These are phyloP conservation scores for Coelopa pilipes DNA, from an alignment of 2,888 invertebrate species.

Conservation along the genomic window DNA sequence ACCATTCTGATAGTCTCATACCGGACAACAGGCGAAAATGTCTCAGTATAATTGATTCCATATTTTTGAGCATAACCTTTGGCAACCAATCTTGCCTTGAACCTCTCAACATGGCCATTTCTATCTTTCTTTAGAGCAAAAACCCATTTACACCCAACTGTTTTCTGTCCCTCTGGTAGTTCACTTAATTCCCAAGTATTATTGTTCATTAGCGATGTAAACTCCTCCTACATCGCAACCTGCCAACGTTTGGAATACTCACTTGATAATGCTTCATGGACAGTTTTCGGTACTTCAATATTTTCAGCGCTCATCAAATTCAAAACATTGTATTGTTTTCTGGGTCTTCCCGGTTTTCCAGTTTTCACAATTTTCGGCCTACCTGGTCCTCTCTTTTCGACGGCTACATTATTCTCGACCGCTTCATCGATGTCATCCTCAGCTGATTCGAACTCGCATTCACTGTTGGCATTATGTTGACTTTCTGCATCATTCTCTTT, in stretches of 20 bases:
- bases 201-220: neutral
- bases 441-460: too few species aligned
- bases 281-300: neutral
- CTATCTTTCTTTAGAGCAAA: slow-evolving; percentile 30
- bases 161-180: slow-evolving; percentile 15
- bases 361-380: slow-evolving; percentile 3
- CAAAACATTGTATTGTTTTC: neutral
- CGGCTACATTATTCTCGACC: neutral
- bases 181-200: neutral
- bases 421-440: neutral
- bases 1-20: slow-evolving; percentile 39
- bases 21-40: slow-evolving; percentile 42
- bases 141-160: slow-evolving; percentile 35
- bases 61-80: slow-evolving; percentile 42
- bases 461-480: too few species aligned
- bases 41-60: slow-evolving; percentile 43
- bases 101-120: slow-evolving; percentile 23
- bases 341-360: neutral
- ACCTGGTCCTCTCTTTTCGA: neutral
- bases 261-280: neutral
- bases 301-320: neutral
- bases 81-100: slow-evolving; percentile 36
- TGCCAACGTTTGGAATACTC: neutral
- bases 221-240: neutral
- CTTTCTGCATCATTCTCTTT: too few species aligned